Base-by-base conservation (phyloP, 2,888 invertebrate genomes). In the Leptarthrus brevirostris region DNA sequence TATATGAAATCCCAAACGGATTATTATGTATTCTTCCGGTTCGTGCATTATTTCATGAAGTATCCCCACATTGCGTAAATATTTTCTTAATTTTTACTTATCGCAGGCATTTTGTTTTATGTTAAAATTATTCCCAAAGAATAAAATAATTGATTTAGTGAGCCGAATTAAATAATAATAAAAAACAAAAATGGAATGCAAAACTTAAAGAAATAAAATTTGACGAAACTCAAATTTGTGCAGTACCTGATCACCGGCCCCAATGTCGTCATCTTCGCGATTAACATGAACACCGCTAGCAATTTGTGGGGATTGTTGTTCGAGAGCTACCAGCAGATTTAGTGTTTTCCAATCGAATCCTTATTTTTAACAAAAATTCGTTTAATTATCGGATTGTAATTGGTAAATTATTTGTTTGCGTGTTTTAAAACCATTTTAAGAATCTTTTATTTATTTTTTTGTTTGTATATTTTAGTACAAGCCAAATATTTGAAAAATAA, bases 341-440 rank as follows among this genome's bases (percentile, higher is more conserved):
- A 98, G 94, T 81, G 98, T 98, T 87, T 95, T 95, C 93, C 96
- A 97, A 92, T 99, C 99, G 90, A 99, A 98, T 88, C 97, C 97
- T 97, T 83, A 80, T 74, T 44, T 74, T 53, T 61, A 54, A 54
- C 71, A 54, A 53, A 70, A 71, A 30, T 52, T 69, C 30, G 10
- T 53, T 36, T 70, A 30, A 26, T 47, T 52, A 36, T 34, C 49
- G 69, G 18, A 30, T 30, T 30, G 8, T 30, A 30, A 6, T 30
- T 30, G 30, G 30, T 1, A 30, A 30, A 8, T n/a, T 14, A 12
- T 47, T 47, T 3, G 10, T 47, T 47, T 47, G 16, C 16, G 8
- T 47, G n/a, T 47, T 44, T 47, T 47, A 47, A 6, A 47, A 47
- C n/a, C n/a, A 47, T 47, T 14, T 10, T 47, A n/a, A 14, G 5